Base-by-base conservation (phyloP, 1,140 invertebrate genomes). In the Sitodiplosis mosellana region DNA sequence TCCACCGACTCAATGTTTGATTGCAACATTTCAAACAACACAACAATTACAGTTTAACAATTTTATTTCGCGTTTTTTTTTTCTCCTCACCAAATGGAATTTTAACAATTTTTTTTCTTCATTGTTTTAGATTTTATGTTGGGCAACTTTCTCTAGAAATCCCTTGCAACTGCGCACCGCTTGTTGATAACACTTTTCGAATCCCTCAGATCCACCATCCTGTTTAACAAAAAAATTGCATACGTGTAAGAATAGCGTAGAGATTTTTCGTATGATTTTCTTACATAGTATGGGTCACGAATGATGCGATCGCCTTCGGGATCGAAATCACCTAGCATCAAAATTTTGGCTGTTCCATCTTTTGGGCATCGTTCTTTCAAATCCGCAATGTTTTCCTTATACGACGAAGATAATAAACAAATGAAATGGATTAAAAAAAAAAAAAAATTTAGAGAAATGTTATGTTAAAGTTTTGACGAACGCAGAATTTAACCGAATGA, bases 221-320 rank as follows among this genome's bases (percentile, higher is more conserved):
- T 82, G 56, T 47, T 71, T 69, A 49, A 46, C 14, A 33, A 40
- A 33, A 52, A 47, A 41, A 22, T 37, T 47, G 17, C 12, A 34
- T 12, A 46, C 48, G 42, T 49, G 17, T 36, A 22, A 22, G 37
- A 45, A 17, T 37, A 15, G 17, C 17, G 10, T 37, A 52, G 48
- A 51, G 33, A 27, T 38, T 18, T 8, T 38, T 33, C 11, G 46
- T 11, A 20, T 45, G 19, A 19, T 33, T 54, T 53, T 67, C 72
- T 67, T 66, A 80, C 86, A 74, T 87, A 91, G 62, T 91, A 88
- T 11, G 88, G 88, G 73, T 94, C 88, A 59, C 80, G 69, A 55
- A 94, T 88, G 54, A 86, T 81, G 47, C 70, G 64, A 48, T 85
- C 76, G 33, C 78, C 78, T 58, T 84, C 55, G 10, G 86, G 80